Evolutionary conservation across 2,888 invertebrate species (phyloP).

Genomic region (Scaptomyza flava): DNA sequence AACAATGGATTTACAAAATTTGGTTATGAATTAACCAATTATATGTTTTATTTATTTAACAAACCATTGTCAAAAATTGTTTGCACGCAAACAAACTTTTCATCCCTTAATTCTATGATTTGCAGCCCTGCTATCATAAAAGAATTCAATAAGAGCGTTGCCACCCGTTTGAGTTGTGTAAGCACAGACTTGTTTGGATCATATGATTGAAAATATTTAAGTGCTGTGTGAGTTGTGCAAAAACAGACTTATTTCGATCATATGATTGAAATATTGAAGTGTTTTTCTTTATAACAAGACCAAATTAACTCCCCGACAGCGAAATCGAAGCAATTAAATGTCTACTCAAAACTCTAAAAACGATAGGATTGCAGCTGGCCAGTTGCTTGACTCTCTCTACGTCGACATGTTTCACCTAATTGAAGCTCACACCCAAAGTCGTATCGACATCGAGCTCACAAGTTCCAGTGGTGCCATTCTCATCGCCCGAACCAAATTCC

Average conservation of each 20-base stretch:
- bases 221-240: slow-evolving; percentile 8
- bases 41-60: not conserved
- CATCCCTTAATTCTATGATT: not conserved
- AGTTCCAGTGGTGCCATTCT: slow-evolving; percentile 87
- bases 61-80: not conserved
- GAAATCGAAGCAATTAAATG: slow-evolving; percentile 32
- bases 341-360: slow-evolving; percentile 13
- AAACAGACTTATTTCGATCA: slow-evolving; percentile 44
- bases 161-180: slow-evolving; percentile 14
- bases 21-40: not conserved
- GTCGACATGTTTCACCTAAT: slow-evolving; percentile 89
- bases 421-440: slow-evolving; percentile 89
- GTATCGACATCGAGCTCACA: slow-evolving; percentile 88
- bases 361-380: slow-evolving; percentile 64
- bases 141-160: slow-evolving; percentile 9
- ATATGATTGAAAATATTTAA: slow-evolving; percentile 37
- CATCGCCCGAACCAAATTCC: slow-evolving; percentile 91
- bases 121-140: slow-evolving; percentile 9
- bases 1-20: not conserved
- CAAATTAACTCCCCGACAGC: not conserved
- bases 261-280: slow-evolving; percentile 35
- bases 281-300: slow-evolving; percentile 16
- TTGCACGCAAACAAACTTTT: not conserved
- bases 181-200: slow-evolving; percentile 42
- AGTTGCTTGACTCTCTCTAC: slow-evolving; percentile 89